Percentiles rank a stretch among this genome's conserved stretches.
Evolutionary conservation across 2,888 invertebrate species (phyloP).

Genomic region (Micropterix aruncella): DNA sequence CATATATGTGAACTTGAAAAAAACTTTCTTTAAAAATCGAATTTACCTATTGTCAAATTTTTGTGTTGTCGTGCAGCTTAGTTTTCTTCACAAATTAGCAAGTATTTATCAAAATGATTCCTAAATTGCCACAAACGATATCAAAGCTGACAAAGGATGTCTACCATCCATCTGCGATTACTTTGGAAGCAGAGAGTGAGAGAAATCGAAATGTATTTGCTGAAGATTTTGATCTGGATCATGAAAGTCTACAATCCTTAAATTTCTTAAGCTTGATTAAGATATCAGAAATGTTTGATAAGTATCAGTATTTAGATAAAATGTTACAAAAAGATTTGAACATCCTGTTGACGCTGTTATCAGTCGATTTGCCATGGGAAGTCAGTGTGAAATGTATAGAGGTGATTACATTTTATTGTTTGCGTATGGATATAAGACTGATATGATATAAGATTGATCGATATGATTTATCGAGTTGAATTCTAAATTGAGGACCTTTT

Average conservation of each 20-base stretch:
- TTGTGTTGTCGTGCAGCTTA: too few relatives aligned
- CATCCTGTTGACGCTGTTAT: constrained; percentile 43
- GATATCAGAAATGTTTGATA: constrained; percentile 28
- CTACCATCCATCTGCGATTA: constrained; percentile 21
- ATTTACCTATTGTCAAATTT: too few relatives aligned
- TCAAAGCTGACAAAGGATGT: constrained; percentile 21
- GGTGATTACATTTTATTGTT: too few relatives aligned
- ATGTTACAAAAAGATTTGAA: constrained; percentile 43
- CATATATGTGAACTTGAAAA: too few relatives aligned
- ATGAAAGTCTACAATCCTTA: constrained; percentile 29
- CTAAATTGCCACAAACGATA: constrained; percentile 33
- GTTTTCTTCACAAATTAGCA: too few relatives aligned
- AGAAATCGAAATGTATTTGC: constrained; percentile 22
- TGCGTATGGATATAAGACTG: too few relatives aligned
- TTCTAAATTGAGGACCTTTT: too few relatives aligned
- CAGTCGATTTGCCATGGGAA: constrained; percentile 42
- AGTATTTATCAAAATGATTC: too few relatives aligned
- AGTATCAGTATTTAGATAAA: constrained; percentile 35
- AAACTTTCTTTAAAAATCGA: too few relatives aligned
- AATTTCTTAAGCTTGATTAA: constrained; percentile 22
- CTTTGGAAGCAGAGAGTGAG: constrained; percentile 21
- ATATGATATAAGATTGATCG: too few relatives aligned
- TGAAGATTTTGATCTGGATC: constrained; percentile 34
- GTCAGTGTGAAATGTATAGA: constrained; percentile 37
- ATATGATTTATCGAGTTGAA: too few relatives aligned